Base-by-base conservation (phyloP, 2,888 invertebrate species). In the Gastrophysa polygoni region DNA sequence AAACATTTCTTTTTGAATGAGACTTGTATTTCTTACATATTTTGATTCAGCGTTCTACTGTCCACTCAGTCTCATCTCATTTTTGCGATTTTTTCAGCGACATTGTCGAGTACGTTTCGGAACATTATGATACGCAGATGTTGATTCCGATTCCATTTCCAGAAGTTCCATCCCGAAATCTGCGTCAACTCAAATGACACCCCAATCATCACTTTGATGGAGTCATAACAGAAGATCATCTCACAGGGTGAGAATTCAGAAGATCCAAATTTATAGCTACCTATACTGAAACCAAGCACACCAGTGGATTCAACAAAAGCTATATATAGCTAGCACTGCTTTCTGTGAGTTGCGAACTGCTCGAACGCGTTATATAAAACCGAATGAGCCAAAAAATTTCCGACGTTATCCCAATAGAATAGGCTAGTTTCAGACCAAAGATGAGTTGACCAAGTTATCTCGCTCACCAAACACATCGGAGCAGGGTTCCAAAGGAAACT, bases 401-500 rank as follows among this genome's bases (percentile, higher is more conserved):
- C 44, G 28, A 56, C 16, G 14, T 20, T n/a, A 43, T 43, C 11
- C 54, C 20, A 21, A 43, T 54, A 7, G 43, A 43, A 21, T 43
- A 54, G 14, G 54, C 54, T n/a, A 43, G 43, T 21, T 54, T 54
- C 16, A 20, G 43, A 43, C 54, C 52, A 4, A 34, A 51, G 32
- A 18, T 29, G 38, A 10, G 38, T 18, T 21, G 52, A 34, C 18
- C 21, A 20, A 32, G n/a, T 54, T 18, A 38, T 54, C 11, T 51
- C 32, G 51, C 51, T 51, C 11, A 51, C 32, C n/a, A 51, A 32
- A 11, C 10, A 32, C 18, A 54, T 38, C 10, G 54, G 16, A n/a
- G 54, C 54, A 24, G 54, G 43, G 6, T 54, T 43, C 24, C 43
- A 54, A 43, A 38, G 54, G n/a, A 54, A 43, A 1, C 54, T 38